These are phyloP conservation scores for Daktulosphaira vitifoliae DNA, from an alignment of 1,140 invertebrate genomes.

Conservation along the genomic window DNA sequence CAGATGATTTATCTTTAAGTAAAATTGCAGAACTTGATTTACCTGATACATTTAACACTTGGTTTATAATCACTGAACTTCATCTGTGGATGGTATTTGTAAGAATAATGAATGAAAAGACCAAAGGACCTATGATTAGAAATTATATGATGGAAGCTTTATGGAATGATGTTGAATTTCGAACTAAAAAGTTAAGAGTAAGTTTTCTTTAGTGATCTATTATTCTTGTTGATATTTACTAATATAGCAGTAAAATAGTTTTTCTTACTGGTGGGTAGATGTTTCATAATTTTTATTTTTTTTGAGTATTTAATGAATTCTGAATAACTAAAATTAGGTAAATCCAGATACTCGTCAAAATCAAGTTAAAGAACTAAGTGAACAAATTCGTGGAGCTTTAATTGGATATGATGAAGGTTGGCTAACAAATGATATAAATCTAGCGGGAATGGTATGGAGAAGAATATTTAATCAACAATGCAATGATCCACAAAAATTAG, in stretches of 20 bases:
- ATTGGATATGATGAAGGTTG: slow-evolving; percentile 81
- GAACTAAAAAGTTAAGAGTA: slow-evolving; percentile 46
- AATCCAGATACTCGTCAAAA: not conserved
- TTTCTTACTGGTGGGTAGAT: too few species aligned
- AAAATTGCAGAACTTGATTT: slow-evolving; percentile 52
- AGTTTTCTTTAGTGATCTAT: not conserved
- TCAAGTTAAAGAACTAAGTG: slow-evolving; percentile 46
- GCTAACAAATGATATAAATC: slow-evolving; percentile 56
- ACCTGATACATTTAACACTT: slow-evolving; percentile 70
- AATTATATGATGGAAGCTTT: slow-evolving; percentile 65
- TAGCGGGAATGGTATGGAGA: slow-evolving; percentile 77
- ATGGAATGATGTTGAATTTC: slow-evolving; percentile 67
- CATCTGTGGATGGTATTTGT: slow-evolving; percentile 72
- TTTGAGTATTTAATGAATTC: too few species aligned
- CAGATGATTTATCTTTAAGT: not conserved
- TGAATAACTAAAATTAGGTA: not conserved
- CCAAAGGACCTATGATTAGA: slow-evolving; percentile 59
- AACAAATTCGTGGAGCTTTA: slow-evolving; percentile 74
- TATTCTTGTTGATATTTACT: not conserved
- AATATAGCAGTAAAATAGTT: not conserved
- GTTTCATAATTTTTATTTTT: too few species aligned
- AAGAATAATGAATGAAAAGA: slow-evolving; percentile 66
- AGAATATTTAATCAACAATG: slow-evolving; percentile 58
- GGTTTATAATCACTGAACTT: slow-evolving; percentile 73
- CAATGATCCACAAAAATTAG: slow-evolving; percentile 52